phyloP scores from a whole-genome alignment of 2,797 vertebrate genomes.

The Diplodus sargus region DNA sequence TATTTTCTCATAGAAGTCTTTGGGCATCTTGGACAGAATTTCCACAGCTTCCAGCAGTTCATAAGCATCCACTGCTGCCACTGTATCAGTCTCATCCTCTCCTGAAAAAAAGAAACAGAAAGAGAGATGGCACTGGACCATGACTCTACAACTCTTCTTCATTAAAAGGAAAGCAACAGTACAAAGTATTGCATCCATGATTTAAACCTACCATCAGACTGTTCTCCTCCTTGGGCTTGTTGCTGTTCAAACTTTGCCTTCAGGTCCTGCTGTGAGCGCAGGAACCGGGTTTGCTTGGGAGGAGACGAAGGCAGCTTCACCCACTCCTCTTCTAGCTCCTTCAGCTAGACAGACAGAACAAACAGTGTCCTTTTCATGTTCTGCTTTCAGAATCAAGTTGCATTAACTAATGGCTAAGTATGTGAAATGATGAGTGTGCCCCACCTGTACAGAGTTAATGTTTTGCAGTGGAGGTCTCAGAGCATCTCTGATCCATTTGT shows the following conservation, averaged over 20 bases:
- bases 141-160: background rate
- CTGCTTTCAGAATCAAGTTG: no score
- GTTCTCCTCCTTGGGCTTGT: constrained; percentile 89
- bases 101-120: constrained; percentile 67
- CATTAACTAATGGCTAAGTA: no score
- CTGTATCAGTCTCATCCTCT: constrained; percentile 87
- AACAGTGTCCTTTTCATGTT: no score
- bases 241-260: constrained; percentile 97
- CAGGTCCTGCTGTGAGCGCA: constrained; percentile 96
- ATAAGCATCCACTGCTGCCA: constrained; percentile 91
- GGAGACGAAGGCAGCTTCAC: constrained; percentile 89
- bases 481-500: constrained; percentile 97
- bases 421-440: background rate
- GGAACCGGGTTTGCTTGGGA: constrained; percentile 93
- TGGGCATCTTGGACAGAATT: constrained; percentile 96
- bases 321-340: constrained; percentile 99
- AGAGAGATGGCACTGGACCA: background rate
- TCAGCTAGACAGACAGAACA: constrained; percentile 84
- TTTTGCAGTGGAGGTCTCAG: constrained; percentile 92
- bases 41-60: constrained; percentile 96
- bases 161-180: background rate
- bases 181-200: background rate
- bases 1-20: constrained; percentile 99
- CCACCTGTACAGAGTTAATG: constrained; percentile 96
- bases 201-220: constrained; percentile 86